A percentile compares a stretch with the other conserved stretches of the same genome.
Evolutionary conservation across 2,888 invertebrate species (phyloP).

Genomic region (Syritta pipiens): DNA sequence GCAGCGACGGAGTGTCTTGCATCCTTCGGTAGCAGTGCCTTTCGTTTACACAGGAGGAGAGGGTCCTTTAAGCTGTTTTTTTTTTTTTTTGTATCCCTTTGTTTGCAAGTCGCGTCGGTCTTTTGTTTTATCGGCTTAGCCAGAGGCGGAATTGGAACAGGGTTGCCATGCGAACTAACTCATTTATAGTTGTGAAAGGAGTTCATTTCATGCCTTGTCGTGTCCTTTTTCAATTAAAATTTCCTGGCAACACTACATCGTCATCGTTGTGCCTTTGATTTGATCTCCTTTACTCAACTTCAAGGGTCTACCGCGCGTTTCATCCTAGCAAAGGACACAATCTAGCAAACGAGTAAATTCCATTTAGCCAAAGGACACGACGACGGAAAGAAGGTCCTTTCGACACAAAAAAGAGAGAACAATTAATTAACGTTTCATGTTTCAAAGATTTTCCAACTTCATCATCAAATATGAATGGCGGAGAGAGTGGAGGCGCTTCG

Average conservation of each 20-base stretch:
- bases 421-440: constrained; percentile 25
- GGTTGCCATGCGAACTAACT: no score
- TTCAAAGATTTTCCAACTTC: not conserved
- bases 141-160: no score
- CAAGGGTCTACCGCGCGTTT: no score
- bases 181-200: no score
- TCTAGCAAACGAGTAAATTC: not conserved
- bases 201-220: no score
- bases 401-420: constrained; percentile 1
- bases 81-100: constrained; percentile 9
- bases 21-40: not conserved
- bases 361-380: not conserved
- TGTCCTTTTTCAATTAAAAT: no score
- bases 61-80: not conserved
- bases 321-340: not conserved
- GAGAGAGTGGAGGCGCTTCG: no score
- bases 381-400: not conserved
- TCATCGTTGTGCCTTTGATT: not conserved
- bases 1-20: no score
- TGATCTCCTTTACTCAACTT: no score
- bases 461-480: constrained; percentile 6
- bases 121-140: constrained; percentile 26
- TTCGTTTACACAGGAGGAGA: not conserved
- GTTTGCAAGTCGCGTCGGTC: constrained; percentile 33
- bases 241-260: not conserved